Evolutionary conservation across 2,797 vertebrate species (phyloP).

Genomic region (Peromyscus nudipes): DNA sequence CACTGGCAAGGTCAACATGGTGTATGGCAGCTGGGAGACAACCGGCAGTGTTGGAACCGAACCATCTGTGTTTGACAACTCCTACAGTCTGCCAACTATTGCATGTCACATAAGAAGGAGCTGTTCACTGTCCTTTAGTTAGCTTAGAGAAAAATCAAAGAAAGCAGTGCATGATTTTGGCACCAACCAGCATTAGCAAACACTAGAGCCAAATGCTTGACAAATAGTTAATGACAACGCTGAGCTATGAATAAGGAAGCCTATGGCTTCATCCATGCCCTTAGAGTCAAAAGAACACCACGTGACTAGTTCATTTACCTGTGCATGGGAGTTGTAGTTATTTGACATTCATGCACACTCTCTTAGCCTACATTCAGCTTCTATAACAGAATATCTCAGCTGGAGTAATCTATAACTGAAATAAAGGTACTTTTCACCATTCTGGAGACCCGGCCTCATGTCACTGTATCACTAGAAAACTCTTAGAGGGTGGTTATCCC

Average conservation of each 20-base stretch:
- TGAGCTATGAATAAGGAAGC: background rate
- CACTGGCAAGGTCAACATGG: background rate
- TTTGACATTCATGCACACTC: background rate
- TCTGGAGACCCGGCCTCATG: background rate
- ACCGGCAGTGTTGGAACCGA: background rate
- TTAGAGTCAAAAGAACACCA: background rate
- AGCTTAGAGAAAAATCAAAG: slow-evolving; percentile 51
- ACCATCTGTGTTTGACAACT: background rate
- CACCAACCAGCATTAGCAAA: background rate
- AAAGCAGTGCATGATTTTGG: background rate
- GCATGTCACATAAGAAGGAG: background rate
- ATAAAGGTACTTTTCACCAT: background rate
- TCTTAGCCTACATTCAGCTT: background rate
- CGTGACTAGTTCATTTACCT: background rate
- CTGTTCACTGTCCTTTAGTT: background rate
- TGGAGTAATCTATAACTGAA: background rate
- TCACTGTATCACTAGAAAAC: background rate
- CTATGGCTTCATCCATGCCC: background rate
- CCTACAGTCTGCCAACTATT: background rate
- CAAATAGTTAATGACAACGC: background rate
- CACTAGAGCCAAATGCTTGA: background rate
- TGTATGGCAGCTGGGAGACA: background rate
- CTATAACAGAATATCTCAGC: background rate
- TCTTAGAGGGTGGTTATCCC: background rate
- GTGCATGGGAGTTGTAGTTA: background rate